These are phyloP conservation scores for Channa striata DNA, from an alignment of 2,797 vertebrate genomes.

Conservation along the genomic window DNA sequence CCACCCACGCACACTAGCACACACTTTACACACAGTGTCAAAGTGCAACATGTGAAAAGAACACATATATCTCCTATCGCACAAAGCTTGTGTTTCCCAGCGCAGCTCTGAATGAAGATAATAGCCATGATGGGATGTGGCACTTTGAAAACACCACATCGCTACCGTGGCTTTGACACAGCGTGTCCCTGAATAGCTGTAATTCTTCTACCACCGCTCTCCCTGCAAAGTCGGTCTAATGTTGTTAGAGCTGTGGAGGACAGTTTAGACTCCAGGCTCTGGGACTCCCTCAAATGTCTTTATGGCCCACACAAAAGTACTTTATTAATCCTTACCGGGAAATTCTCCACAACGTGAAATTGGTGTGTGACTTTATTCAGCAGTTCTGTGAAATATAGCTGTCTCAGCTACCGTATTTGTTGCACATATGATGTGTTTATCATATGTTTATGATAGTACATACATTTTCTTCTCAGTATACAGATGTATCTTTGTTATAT, in stretches of 20 bases:
- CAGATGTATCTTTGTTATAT: background rate
- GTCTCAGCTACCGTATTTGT: background rate
- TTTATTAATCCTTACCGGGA: background rate
- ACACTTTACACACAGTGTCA: slow-evolving; percentile 19
- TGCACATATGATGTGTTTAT: too few species aligned
- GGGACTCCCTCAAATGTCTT: slow-evolving; percentile 13
- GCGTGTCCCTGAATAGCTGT: slow-evolving; percentile 50
- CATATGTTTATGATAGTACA: background rate
- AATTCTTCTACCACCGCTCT: slow-evolving; percentile 41
- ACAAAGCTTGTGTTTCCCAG: slow-evolving; percentile 74
- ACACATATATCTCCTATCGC: slow-evolving; percentile 71
- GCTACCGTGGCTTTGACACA: slow-evolving; percentile 51
- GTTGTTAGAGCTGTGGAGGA: slow-evolving; percentile 23
- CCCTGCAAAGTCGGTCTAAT: slow-evolving; percentile 39
- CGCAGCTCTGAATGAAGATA: slow-evolving; percentile 74
- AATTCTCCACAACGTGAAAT: background rate
- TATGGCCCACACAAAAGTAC: background rate
- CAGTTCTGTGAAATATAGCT: background rate
- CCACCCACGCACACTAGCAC: background rate
- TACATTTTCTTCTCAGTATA: background rate
- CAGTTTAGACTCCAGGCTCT: slow-evolving; percentile 3
- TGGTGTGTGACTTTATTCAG: slow-evolving; percentile 4
- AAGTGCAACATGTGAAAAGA: slow-evolving; percentile 67
- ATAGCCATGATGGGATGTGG: slow-evolving; percentile 67
- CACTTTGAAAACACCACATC: slow-evolving; percentile 74